Evolutionary conservation across 2,113 vertebrate genomes (phyloP), one percentile per base, ranked within the genome.

Genomic region (Oostethus manadensis): DNA sequence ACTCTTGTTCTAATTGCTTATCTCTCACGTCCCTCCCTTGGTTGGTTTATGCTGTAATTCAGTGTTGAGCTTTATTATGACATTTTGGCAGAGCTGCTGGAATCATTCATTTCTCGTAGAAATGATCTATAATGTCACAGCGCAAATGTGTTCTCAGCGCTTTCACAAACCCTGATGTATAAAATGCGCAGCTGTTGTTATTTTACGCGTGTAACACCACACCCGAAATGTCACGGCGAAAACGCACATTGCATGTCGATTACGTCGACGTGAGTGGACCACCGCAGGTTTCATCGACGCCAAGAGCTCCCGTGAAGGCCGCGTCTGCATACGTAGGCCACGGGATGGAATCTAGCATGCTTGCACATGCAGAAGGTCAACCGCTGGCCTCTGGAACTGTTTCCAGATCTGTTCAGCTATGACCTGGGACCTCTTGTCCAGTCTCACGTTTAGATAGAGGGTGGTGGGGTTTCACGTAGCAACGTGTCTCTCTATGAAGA

Each of bases 141-240:
- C 26, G 3, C 26, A 6, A 29, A 29, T 29, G 26, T 29, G 6
- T 29, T 29, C 23, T 10, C 23, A 21, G 22, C 16, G 16, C 50
- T 51, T n/a, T 26, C 50, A 51, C 26, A 51, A 51, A 29, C 23
- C 10, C 15, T 17, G 16, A 51, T n/a, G n/a, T 50, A 21, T 29
- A 42, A 56, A 40, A 56, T 40, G 13, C 40, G 53, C 10, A 56
- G 14, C 53, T 56, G 53, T 55, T 40, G 21, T 56, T 42, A 40
- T 21, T 21, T 56, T 21, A 40, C 33, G 22, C 20, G 21, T 50
- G 48, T 29, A 38, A 18, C 29, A 29, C 15, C 23, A 26, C 50
- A 51, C 50, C 50, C 50, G 9, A 56, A 40, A 21, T 35, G 17
- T 21, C 40, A 21, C 1, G 17, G 16, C 21, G 40, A 40, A 56